These are phyloP conservation scores for Pluvialis apricaria DNA, from an alignment of 2,113 vertebrate species.

Conservation along the genomic window DNA sequence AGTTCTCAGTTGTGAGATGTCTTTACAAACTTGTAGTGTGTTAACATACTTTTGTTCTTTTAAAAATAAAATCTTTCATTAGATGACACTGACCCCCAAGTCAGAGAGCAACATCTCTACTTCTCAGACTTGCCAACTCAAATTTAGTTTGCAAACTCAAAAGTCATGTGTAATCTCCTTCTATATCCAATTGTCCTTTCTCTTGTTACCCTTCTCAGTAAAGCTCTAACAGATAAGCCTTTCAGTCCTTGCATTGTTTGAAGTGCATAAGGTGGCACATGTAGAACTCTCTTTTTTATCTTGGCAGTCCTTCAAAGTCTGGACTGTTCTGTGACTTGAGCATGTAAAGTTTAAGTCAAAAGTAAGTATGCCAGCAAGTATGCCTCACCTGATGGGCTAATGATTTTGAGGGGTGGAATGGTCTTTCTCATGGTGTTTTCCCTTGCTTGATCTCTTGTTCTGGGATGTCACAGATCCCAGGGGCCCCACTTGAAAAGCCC, in stretches of 20 bases:
- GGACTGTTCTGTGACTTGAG: background rate
- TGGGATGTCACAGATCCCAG: background rate
- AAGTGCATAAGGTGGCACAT: background rate
- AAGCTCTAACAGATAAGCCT: background rate
- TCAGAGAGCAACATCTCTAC: background rate
- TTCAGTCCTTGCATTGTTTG: background rate
- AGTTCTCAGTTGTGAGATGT: background rate
- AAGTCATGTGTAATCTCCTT: background rate
- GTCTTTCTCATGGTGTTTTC: background rate
- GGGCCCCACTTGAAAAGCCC: background rate
- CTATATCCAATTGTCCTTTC: background rate
- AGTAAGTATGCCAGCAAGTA: background rate
- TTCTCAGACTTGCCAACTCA: background rate
- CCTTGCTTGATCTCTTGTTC: background rate
- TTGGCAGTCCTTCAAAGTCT: background rate
- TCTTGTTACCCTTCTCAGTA: background rate
- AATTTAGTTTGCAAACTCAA: background rate
- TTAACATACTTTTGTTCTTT: background rate
- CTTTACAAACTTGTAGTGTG: background rate
- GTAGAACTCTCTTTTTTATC: background rate
- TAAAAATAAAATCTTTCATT: background rate
- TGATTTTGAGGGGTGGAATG: background rate
- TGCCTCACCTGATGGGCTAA: background rate
- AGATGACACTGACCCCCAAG: background rate
- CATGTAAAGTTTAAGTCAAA: background rate